Evolutionary conservation across 1,140 invertebrate species (phyloP).

Genomic region (Drosophila burlai): DNA sequence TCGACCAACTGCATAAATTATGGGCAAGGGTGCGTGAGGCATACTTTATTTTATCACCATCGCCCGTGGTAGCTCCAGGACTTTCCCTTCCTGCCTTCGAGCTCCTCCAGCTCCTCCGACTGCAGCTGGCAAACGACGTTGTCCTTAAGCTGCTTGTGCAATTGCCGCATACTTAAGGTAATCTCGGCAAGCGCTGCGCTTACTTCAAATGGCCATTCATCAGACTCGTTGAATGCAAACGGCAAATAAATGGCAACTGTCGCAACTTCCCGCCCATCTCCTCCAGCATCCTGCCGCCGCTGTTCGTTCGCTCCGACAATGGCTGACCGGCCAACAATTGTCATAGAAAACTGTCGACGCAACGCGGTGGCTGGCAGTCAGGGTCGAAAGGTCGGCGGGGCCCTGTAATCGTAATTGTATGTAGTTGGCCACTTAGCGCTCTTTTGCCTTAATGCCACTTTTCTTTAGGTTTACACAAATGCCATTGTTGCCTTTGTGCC

Average conservation of each 20-base stretch:
- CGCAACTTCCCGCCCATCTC: constrained; percentile 36
- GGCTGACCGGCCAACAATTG: constrained; percentile 75
- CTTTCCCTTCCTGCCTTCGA: background rate
- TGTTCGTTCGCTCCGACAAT: constrained; percentile 44
- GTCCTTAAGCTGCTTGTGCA: constrained; percentile 74
- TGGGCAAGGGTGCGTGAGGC: constrained; percentile 65
- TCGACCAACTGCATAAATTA: constrained; percentile 71
- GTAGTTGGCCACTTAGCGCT: constrained; percentile 77
- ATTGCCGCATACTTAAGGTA: constrained; percentile 83
- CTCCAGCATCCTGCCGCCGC: background rate
- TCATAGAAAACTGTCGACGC: constrained; percentile 75
- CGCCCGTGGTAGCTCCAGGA: constrained; percentile 20
- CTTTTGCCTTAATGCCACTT: constrained; percentile 76
- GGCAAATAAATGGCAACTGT: constrained; percentile 76
- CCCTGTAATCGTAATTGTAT: constrained; percentile 77
- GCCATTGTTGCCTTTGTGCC: constrained; percentile 67
- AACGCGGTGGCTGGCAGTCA: constrained; percentile 23
- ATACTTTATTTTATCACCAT: constrained; percentile 70
- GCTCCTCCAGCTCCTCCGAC: background rate
- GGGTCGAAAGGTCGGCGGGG: constrained; percentile 33
- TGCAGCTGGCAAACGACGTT: constrained; percentile 34
- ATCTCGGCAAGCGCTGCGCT: constrained; percentile 78
- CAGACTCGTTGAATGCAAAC: constrained; percentile 82
- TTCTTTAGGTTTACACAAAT: constrained; percentile 42
- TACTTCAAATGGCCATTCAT: constrained; percentile 83